Base-by-base conservation (phyloP, 23 tunicate species). In the Aplidium turbinatum region DNA sequence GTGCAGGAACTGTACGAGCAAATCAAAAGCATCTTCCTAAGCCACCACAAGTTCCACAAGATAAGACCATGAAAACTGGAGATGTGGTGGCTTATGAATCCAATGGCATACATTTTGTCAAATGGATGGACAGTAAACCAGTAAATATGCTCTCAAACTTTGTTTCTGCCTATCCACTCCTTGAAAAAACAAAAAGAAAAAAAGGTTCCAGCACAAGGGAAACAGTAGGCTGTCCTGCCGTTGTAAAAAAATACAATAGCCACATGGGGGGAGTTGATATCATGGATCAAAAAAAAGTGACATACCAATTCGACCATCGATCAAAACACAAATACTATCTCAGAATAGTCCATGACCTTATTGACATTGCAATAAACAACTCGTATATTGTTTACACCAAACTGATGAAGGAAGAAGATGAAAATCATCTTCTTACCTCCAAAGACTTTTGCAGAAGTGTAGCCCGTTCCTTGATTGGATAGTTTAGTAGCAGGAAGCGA, bases 231-330 rank as follows among this genome's bases (percentile, higher is more conserved):
- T n/a, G n/a, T n/a, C n/a, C n/a, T n/a, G n/a, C n/a, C n/a, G n/a
- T n/a, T n/a, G n/a, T n/a, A n/a, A n/a, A n/a, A n/a, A n/a, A n/a
- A n/a, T n/a, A n/a, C n/a, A n/a, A n/a, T n/a, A n/a, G n/a, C n/a
- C n/a, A 29, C 35, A 29, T 26, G 35, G 35, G 35, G 4, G 35
- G 35, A 60, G 67, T 60, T 5, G 67, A 60, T n/a, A n/a, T 60
- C 34, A 60, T 60, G 67, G 67, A 60, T 31, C 35, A 60, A 31
- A 60, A 60, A n/a, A 60, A 60, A 60, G 67, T n/a, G 5, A 60
- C 67, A 7, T 60, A 60, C 35, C 67, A 60, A 31, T 60, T 60
- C 31, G 67, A 60, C 35, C 67, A 60, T 29, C 9, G 67, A 60
- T 60, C 67, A 60, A 60, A 60, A 27, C 7, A 29, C 22, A 60